Base-by-base conservation (phyloP, 2,113 vertebrate species). In the Psittacara wagleri region DNA sequence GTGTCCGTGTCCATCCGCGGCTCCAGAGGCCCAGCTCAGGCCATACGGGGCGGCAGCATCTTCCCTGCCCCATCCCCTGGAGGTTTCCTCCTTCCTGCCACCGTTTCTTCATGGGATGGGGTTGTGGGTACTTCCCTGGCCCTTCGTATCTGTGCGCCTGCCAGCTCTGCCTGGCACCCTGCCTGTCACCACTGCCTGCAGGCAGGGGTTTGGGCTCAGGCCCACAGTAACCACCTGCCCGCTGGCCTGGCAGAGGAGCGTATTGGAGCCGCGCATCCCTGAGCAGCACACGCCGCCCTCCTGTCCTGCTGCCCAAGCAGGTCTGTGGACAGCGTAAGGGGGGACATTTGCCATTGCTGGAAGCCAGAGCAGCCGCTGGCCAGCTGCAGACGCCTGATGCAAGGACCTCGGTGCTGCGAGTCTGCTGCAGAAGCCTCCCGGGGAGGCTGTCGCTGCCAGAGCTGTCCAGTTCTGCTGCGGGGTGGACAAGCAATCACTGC, bases 1-100 rank as follows among this genome's bases (percentile, higher is more conserved):
- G 13, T 61, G 43, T 49, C 2, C 1, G 14, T 7, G 6, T 9
- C 44, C n/a, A 6, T 18, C 19, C 1, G 1, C 2, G 0, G 43
- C 57, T 59, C 51, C 15, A 3, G 20, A 37, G 17, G 31, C 37
- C 11, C 28, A 24, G 57, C 29, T 11, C 6, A 7, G 63, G 1
- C 13, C 6, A 23, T 28, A 7, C 9, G 11, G 61, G 28, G 28
- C 15, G 23, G 33, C 19, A 64, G 35, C 3, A 0, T 77, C n/a
- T 62, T 28, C 61, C 24, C 24, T 14, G 28, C 1, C 35, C 19
- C 12, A 0, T 29, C 3, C 13, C 17, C 37, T 25, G 19, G 16
- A 35, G 39, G 22, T 12, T n/a, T 24, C 10, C 11, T 74, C 49
- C 5, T 20, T 39, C 23, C 67, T 11, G 0, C 27, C 13, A 6